Evolutionary conservation across 2,797 vertebrate genomes (phyloP).

Genomic region (Apogon talboti): DNA sequence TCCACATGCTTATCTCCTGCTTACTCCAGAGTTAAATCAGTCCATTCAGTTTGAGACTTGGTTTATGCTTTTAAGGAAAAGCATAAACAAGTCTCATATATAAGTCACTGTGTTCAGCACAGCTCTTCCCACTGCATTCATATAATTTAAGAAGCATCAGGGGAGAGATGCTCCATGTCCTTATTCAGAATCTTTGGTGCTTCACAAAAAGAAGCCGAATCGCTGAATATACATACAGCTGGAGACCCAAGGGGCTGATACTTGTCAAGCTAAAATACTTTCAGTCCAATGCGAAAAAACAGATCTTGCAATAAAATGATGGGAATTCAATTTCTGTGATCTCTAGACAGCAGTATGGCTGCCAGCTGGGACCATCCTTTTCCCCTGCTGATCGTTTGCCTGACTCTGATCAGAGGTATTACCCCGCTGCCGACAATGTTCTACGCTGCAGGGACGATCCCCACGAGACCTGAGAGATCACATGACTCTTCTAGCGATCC

Average conservation of each 20-base stretch:
- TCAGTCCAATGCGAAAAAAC: conserved; percentile 16
- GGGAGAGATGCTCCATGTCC: conserved; percentile 9
- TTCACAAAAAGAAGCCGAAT: conserved; percentile 3
- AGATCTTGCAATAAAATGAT: conserved; percentile 34
- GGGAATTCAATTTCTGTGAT: conserved; percentile 31
- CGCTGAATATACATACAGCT: conserved; percentile 4
- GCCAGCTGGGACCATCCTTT: conserved; percentile 34
- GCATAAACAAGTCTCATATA: background rate
- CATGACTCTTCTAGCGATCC: accelerated
- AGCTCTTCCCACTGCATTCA: background rate
- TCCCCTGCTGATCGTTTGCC: conserved; percentile 49
- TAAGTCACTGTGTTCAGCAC: conserved; percentile 3
- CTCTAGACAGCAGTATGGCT: conserved; percentile 60
- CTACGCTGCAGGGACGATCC: background rate
- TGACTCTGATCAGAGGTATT: conserved; percentile 62
- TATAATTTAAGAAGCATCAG: conserved; percentile 9
- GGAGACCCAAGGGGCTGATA: conserved; percentile 7
- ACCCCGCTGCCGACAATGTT: conserved; percentile 37
- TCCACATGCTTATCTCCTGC: conserved; percentile 8
- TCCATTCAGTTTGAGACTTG: background rate
- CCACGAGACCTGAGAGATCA: background rate
- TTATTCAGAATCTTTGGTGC: conserved; percentile 22
- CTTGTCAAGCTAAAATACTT: conserved; percentile 2
- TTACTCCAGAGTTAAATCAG: conserved; percentile 3
- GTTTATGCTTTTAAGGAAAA: background rate